Base-by-base conservation (phyloP, 2,113 vertebrate species). In the Lasiurus borealis region DNA sequence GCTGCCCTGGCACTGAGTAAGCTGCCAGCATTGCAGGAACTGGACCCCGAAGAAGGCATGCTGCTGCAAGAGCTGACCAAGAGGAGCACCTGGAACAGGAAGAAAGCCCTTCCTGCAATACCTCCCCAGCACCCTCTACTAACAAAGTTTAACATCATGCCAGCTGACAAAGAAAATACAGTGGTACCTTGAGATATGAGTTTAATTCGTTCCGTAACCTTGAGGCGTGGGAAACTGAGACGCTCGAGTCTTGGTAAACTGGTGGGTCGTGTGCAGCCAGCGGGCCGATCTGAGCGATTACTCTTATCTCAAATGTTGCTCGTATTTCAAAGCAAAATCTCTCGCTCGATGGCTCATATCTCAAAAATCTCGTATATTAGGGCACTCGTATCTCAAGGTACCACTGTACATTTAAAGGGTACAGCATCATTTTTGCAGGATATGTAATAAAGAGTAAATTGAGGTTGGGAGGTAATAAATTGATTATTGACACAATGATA, bases 361-460 rank as follows among this genome's bases (percentile, higher is more conserved):
- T n/a, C n/a, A n/a, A n/a, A n/a, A n/a, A n/a, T n/a, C n/a, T n/a
- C n/a, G n/a, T n/a, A n/a, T n/a, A n/a, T n/a, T n/a, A n/a, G n/a
- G n/a, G n/a, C n/a, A n/a, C n/a, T n/a, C n/a, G n/a, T n/a, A n/a
- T n/a, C n/a, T n/a, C n/a, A n/a, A n/a, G n/a, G n/a, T n/a, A n/a
- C n/a, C n/a, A n/a, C n/a, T n/a, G n/a, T n/a, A n/a, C 9, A 81
- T 19, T 77, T 44, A 25, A 76, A 81, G 29, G 1, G 46, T 54
- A 57, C 46, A 40, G 12, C 71, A 91, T 21, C 13, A 52, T 83
- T 91, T 90, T 73, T 94, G 46, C 44, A 87, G 62, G 54, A 31
- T 25, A 83, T 69, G 77, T 44, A 91, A 46, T 72, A 54, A 83
- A 94, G 52, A 77, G 21, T 78, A 91, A 54, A 91, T 48, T 66